Evolutionary conservation across 2,113 vertebrate species (phyloP).

Genomic region (Ornithorhynchus anatinus): DNA sequence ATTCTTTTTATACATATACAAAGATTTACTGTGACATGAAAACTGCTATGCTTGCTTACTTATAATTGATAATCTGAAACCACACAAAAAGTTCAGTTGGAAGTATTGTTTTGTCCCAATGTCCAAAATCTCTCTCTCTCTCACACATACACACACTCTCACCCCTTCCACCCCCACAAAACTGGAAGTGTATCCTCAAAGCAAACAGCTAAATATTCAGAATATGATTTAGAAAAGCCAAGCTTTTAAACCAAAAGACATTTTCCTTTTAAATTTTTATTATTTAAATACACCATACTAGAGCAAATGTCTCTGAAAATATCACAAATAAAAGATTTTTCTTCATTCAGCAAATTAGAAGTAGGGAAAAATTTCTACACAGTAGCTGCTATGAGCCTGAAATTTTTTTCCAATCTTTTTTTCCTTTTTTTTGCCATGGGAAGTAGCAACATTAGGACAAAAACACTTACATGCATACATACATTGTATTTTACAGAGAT

Average conservation of each 20-base stretch:
- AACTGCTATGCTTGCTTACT: conserved; percentile 15
- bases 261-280: conserved; percentile 96
- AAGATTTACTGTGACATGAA: conserved; percentile 7
- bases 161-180: conserved; percentile 13
- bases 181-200: neutral
- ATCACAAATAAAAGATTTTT: conserved; percentile 99
- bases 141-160: conserved; percentile 10
- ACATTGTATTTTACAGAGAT: conserved; percentile 99
- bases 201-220: neutral
- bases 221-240: conserved; percentile 43
- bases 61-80: conserved; percentile 24
- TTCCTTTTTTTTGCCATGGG: conserved; percentile 70
- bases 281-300: conserved; percentile 99
- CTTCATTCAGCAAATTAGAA: conserved; percentile 98
- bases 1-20: neutral
- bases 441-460: conserved; percentile 93
- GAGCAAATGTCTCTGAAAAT: conserved; percentile 99
- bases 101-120: conserved; percentile 16
- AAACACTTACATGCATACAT: conserved; percentile 99
- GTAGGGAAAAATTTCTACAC: conserved; percentile 93
- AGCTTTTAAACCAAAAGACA: conserved; percentile 67
- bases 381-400: conserved; percentile 87
- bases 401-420: conserved; percentile 63
- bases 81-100: conserved; percentile 20
- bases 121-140: too few species aligned